phyloP scores from a whole-genome alignment of 2,113 vertebrate species.

The Megaptera novaeangliae region DNA sequence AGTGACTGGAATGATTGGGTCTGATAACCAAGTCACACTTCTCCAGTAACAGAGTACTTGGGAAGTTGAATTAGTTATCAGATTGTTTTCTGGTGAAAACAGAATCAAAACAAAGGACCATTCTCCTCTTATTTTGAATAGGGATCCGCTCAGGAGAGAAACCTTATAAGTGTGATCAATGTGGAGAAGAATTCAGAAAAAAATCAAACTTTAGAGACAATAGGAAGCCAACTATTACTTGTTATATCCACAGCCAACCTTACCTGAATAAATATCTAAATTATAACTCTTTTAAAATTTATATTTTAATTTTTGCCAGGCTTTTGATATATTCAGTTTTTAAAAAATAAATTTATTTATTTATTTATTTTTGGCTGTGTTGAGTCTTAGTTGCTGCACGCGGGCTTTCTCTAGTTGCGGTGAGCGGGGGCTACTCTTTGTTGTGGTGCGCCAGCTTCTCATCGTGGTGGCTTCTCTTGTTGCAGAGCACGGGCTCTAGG shows the following conservation, averaged over 20 bases:
- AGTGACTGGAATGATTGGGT: not conserved
- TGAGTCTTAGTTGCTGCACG: too few relatives aligned
- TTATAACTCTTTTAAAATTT: not conserved
- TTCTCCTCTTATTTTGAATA: constrained; percentile 10
- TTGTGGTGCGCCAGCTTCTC: too few relatives aligned
- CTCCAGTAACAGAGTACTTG: not conserved
- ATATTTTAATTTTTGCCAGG: not conserved
- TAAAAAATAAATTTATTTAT: too few relatives aligned
- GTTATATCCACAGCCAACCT: not conserved
- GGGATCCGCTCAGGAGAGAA: not conserved
- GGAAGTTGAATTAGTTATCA: not conserved
- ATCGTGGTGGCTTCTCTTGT: too few relatives aligned
- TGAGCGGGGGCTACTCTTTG: too few relatives aligned
- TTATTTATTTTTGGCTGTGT: too few relatives aligned
- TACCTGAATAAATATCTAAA: not conserved
- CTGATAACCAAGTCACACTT: not conserved
- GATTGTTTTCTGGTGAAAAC: not conserved
- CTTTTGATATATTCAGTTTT: not conserved
- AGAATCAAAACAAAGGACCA: not conserved
- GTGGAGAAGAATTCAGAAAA: not conserved
- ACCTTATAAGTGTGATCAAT: not conserved
- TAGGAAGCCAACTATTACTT: not conserved
- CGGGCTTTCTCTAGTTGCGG: too few relatives aligned
- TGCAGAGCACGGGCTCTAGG: too few relatives aligned
- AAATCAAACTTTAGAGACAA: not conserved